phyloP scores from a whole-genome alignment of 2,888 invertebrate genomes.

The Rhamphomyia laevipes region DNA sequence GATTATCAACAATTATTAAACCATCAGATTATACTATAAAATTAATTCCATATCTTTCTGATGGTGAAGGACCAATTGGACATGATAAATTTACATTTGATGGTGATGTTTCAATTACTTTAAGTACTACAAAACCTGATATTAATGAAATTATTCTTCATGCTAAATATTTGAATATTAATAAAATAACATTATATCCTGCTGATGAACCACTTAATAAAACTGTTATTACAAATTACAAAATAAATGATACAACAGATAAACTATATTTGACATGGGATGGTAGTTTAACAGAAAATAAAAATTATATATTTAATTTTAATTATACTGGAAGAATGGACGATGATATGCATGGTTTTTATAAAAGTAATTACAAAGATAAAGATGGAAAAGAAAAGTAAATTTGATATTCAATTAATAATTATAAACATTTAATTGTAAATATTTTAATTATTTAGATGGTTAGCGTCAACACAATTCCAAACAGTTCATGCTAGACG shows the following conservation, averaged over 20 bases:
- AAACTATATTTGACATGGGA: constrained; percentile 37
- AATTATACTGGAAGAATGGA: constrained; percentile 41
- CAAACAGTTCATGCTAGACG: constrained; percentile 51
- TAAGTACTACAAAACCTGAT: constrained; percentile 30
- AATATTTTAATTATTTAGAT: constrained; percentile 16
- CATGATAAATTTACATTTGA: constrained; percentile 29
- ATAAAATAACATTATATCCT: constrained; percentile 4
- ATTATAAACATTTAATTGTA: neutral
- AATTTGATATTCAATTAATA: too few species aligned
- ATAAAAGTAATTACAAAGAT: constrained; percentile 31
- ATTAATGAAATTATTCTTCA: constrained; percentile 41
- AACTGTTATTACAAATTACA: constrained; percentile 11
- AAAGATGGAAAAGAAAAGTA: constrained; percentile 5
- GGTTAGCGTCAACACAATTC: constrained; percentile 50
- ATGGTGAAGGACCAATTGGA: constrained; percentile 15
- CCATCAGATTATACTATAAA: constrained; percentile 45
- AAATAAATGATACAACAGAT: constrained; percentile 25
- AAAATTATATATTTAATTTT: constrained; percentile 37
- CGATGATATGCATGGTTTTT: constrained; percentile 43
- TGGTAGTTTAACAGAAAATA: constrained; percentile 19
- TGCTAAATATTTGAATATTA: constrained; percentile 33
- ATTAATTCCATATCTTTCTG: constrained; percentile 41
- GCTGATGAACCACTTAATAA: constrained; percentile 9
- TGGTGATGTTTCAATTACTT: constrained; percentile 37
- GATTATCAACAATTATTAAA: constrained; percentile 28